Percentiles rank a stretch among this genome's conserved stretches.
phyloP scores from a whole-genome alignment of 2,888 invertebrate species.

The Trichogramma dendrolimi region DNA sequence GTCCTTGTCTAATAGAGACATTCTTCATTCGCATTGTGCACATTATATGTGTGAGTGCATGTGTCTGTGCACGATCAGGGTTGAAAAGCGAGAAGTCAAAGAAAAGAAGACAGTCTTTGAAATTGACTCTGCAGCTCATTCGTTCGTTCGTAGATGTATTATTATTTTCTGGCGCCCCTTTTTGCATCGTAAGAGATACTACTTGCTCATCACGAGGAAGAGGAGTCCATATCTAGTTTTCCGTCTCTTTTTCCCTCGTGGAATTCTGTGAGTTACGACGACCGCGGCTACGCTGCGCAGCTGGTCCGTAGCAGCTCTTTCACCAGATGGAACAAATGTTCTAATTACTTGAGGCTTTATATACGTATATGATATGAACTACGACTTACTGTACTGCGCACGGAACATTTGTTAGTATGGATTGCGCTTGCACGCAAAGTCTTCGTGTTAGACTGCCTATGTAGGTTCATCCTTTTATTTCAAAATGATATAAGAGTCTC shows the following conservation, averaged over 20 bases:
- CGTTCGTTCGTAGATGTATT: not conserved
- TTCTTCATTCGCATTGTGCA: constrained; percentile 47
- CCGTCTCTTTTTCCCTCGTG: not conserved
- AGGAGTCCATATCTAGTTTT: constrained; percentile 3
- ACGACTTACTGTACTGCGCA: not conserved
- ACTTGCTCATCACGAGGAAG: constrained; percentile 18
- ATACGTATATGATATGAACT: not conserved
- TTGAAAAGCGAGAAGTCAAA: too few species aligned
- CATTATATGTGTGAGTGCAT: too few species aligned
- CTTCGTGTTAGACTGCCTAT: not conserved
- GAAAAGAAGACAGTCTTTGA: too few species aligned
- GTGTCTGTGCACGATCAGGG: too few species aligned
- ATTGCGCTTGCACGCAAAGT: constrained; percentile 12
- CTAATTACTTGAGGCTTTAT: constrained; percentile 32
- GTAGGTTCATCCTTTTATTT: constrained; percentile 20
- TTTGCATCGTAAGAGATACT: constrained; percentile 15
- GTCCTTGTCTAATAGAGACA: constrained; percentile 48
- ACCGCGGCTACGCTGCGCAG: constrained; percentile 25
- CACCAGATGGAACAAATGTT: constrained; percentile 29
- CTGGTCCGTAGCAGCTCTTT: constrained; percentile 23
- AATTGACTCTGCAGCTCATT: constrained; percentile 10
- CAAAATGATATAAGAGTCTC: constrained; percentile 16
- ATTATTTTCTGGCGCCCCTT: constrained; percentile 8
- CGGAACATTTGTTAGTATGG: too few species aligned
- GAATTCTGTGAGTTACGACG: constrained; percentile 18